A percentile compares a stretch with the other conserved stretches of the same genome.
These are phyloP conservation scores for Tenodera sinensis DNA, from an alignment of 2,888 invertebrate genomes.

Conservation along the genomic window DNA sequence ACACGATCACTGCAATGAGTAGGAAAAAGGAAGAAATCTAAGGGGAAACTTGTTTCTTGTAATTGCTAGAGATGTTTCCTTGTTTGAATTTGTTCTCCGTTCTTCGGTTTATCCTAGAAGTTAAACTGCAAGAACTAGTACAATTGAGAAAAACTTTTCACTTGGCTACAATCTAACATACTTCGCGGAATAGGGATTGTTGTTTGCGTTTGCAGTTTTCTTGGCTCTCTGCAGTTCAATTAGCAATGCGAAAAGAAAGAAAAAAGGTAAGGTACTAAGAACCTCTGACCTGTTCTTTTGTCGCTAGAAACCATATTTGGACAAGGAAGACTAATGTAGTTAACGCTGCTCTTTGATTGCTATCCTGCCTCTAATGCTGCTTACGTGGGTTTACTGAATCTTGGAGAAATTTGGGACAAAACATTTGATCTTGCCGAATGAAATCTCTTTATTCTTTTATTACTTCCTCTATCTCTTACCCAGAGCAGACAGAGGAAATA, in stretches of 20 bases:
- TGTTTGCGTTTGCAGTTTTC: not conserved
- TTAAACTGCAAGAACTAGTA: not conserved
- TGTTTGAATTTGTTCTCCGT: not conserved
- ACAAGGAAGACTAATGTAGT: not conserved
- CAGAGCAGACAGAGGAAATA: no score
- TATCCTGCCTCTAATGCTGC: no score
- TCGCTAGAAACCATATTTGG: not conserved
- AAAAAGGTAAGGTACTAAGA: not conserved
- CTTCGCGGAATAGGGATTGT: not conserved
- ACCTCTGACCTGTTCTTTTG: not conserved
- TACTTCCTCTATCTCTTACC: no score
- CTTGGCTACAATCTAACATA: not conserved
- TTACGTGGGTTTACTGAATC: no score
- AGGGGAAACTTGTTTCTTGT: not conserved
- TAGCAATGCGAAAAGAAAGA: not conserved
- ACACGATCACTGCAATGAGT: not conserved
- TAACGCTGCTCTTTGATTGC: not conserved
- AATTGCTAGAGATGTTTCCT: not conserved
- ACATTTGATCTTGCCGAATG: no score
- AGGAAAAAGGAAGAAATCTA: not conserved
- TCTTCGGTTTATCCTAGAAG: not conserved
- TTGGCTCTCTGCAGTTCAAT: not conserved
- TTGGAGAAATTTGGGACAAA: no score
- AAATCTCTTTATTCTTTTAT: no score
- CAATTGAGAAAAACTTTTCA: not conserved